phyloP scores from a whole-genome alignment of 2,797 vertebrate species.

The Melopsittacus undulatus region DNA sequence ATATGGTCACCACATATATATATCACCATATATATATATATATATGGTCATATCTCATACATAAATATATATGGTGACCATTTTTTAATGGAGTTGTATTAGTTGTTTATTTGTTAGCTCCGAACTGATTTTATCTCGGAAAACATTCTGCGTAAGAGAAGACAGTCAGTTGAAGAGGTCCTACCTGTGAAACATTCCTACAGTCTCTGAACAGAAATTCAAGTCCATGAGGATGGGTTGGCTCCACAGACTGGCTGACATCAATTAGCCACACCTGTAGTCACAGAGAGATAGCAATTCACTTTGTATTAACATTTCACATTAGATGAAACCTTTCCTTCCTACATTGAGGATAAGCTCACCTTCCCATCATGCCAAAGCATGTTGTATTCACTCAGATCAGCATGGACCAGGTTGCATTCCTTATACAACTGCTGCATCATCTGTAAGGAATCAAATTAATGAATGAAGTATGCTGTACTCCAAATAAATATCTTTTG shows the following conservation, averaged over 20 bases:
- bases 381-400: constrained; percentile 98
- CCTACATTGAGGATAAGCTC: neutral
- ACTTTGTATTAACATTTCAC: neutral
- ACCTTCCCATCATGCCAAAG: constrained; percentile 94
- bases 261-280: constrained; percentile 95
- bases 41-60: too few species aligned
- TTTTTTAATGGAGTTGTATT: neutral
- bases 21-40: rapidly evolving
- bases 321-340: neutral
- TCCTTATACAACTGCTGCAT: constrained; percentile 90
- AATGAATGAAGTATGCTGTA: neutral
- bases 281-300: neutral
- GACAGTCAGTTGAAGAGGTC: neutral
- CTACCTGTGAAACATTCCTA: constrained; percentile 92
- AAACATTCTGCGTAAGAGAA: neutral
- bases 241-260: constrained; percentile 96
- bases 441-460: constrained; percentile 77
- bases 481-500: neutral
- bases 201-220: constrained; percentile 97
- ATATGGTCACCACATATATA: too few species aligned
- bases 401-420: constrained; percentile 92
- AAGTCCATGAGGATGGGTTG: constrained; percentile 92
- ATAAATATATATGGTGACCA: rapidly evolving
- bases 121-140: neutral
- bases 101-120: neutral